Evolutionary conservation across 2,888 invertebrate species (phyloP), one percentile per base, ranked within the genome.

Genomic region (Teinopalpus imperialis): DNA sequence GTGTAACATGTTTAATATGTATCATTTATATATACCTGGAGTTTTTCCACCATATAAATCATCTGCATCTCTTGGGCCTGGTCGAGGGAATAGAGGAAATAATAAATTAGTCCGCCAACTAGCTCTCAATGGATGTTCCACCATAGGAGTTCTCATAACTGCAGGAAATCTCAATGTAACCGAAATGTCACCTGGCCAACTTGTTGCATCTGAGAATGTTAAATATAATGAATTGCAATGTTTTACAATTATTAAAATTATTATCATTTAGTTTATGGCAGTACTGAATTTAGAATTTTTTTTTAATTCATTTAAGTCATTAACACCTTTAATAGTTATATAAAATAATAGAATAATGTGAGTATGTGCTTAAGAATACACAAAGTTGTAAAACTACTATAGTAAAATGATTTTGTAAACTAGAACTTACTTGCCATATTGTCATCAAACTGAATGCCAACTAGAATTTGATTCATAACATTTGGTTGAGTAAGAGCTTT

Each of bases 101-200:
- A 93, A 72, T 7, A 92, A 78, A 69, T 93, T 91, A 1, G 96
- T 96, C 30, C 90, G 82, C 96, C 96, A 96, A 54, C 87, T 86
- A 12, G 82, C 79, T 46, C 75, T 71, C 7, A 87, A 47, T 0
- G 88, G 88, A 54, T 88, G 85, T 56, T 74, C 85, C 27, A 79
- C 44, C 69, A 67, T 80, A 2, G 69, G 80, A 23, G 81, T 90
- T 52, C 93, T 85, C 69, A 92, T 87, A 45, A 93, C 92, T 7
- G 91, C 91, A 4, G 93, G 93, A 69, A 93, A 93, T 35, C 93
- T 90, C 35, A 94, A 63, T 1, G 89, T 74, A 18, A 92, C 81
- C 14, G 78, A 68, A 16, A 93, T 80, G 29, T 92, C 70, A 5
- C 89, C 69, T 0, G 91, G 91, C 76, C 92, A 85, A 32, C 65